Percentiles rank a stretch among this genome's conserved stretches.
These are phyloP conservation scores for Cyphomyrus plagiostoma DNA, from an alignment of 2,113 vertebrate genomes.

Conservation along the genomic window DNA sequence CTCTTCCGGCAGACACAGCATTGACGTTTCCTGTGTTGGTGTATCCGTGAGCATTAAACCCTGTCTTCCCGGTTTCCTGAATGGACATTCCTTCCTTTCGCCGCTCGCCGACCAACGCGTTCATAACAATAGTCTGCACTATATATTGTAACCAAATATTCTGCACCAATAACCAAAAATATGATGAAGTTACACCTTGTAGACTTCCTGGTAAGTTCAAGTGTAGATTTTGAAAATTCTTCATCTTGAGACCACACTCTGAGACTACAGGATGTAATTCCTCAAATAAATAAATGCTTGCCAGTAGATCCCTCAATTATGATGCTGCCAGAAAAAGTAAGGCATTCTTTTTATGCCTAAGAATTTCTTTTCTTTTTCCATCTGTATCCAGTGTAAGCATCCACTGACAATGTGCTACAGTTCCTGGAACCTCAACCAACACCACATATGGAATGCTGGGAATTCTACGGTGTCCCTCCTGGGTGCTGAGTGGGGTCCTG, in stretches of 20 bases:
- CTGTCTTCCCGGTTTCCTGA: no score
- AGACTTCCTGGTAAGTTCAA: background rate
- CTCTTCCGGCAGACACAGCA: no score
- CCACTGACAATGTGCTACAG: background rate
- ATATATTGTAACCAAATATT: background rate
- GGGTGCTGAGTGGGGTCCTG: background rate
- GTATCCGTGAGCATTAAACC: no score
- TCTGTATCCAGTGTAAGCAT: background rate
- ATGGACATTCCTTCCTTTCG: no score
- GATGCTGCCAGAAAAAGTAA: constrained; percentile 9
- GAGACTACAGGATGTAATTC: background rate
- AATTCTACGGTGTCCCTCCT: background rate
- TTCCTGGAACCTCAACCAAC: background rate
- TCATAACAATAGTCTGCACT: background rate
- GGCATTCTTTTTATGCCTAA: background rate
- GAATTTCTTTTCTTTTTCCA: background rate
- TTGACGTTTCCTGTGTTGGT: no score
- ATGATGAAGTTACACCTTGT: background rate
- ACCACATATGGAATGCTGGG: background rate
- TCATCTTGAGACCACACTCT: background rate
- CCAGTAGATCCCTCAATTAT: constrained; percentile 10
- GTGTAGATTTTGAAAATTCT: background rate
- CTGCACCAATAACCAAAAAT: background rate
- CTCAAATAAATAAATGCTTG: background rate
- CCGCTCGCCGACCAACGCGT: no score